Conservation (phyloP, 2,113 vertebrate species). For the Rissa tridactyla region DNA sequence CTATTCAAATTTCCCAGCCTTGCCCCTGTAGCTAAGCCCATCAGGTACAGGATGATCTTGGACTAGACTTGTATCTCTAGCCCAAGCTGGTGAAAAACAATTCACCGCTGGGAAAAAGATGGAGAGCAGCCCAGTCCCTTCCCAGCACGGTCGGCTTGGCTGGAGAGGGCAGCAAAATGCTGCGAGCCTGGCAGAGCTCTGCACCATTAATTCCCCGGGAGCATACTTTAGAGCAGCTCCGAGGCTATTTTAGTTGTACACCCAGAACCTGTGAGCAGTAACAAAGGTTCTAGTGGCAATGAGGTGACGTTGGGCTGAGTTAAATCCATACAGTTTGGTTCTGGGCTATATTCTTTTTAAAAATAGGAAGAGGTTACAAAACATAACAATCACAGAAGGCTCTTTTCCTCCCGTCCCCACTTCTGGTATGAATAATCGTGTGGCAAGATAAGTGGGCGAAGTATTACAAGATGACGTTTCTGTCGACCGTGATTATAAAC, state of each 20-base stretch:
- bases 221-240: not conserved
- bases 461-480: conserved; percentile 27
- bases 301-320: not conserved
- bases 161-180: not conserved
- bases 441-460: conserved; percentile 50
- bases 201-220: not conserved
- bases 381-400: not conserved
- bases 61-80: not conserved
- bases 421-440: conserved; percentile 29
- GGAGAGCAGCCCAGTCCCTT: not conserved
- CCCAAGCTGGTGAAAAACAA: not conserved
- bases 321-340: not conserved
- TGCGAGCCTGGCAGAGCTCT: not conserved
- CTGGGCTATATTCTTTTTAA: not conserved
- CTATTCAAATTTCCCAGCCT: not conserved
- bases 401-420: not conserved
- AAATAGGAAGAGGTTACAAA: conserved; percentile 15
- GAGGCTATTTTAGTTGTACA: not conserved
- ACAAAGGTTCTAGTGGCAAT: not conserved
- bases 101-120: not conserved
- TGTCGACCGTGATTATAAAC: conserved; percentile 14
- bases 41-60: not conserved
- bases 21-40: not conserved
- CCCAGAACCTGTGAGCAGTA: not conserved
- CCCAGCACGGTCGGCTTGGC: not conserved